phyloP scores from a whole-genome alignment of 2,888 invertebrate species.

The Tiphia femorata region DNA sequence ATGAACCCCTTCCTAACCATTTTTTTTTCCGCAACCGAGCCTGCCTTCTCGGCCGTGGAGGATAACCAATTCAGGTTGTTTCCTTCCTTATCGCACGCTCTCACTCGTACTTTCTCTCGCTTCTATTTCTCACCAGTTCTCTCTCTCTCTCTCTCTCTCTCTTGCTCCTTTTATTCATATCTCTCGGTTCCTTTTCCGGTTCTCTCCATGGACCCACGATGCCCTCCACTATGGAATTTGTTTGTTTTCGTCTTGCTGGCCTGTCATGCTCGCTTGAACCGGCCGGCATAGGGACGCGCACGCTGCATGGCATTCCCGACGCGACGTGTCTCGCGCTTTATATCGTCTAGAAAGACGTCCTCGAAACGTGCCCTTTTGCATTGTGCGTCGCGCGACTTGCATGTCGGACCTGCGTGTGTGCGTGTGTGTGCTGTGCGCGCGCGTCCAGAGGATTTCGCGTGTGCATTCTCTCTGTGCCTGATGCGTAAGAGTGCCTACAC shows the following conservation, averaged over 20 bases:
- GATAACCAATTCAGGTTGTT: background rate
- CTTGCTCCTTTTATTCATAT: slow-evolving; percentile 6
- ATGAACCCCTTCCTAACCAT: too few species aligned
- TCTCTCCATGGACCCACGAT: background rate
- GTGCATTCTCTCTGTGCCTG: too few species aligned
- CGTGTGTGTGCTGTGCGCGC: background rate
- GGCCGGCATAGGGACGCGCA: slow-evolving; percentile 7
- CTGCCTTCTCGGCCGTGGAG: background rate
- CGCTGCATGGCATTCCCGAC: slow-evolving; percentile 2
- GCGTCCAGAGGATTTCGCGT: too few species aligned
- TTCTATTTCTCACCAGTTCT: background rate
- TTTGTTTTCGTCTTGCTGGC: slow-evolving; percentile 31
- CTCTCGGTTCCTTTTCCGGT: background rate
- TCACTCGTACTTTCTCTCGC: background rate
- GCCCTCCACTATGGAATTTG: too few species aligned
- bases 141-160: background rate
- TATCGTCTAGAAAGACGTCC: slow-evolving; percentile 32
- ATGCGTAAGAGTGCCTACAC: background rate
- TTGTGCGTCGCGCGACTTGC: background rate
- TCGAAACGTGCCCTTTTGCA: slow-evolving; percentile 5
- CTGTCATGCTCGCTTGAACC: slow-evolving; percentile 28
- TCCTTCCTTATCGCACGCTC: background rate
- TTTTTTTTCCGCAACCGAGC: slow-evolving; percentile 2
- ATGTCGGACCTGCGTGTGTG: background rate
- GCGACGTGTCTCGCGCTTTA: slow-evolving; percentile 21